A percentile compares a stretch with the other conserved stretches of the same genome.
Conservation (phyloP, 2,888 invertebrate species). For the Celastrina argiolus region DNA sequence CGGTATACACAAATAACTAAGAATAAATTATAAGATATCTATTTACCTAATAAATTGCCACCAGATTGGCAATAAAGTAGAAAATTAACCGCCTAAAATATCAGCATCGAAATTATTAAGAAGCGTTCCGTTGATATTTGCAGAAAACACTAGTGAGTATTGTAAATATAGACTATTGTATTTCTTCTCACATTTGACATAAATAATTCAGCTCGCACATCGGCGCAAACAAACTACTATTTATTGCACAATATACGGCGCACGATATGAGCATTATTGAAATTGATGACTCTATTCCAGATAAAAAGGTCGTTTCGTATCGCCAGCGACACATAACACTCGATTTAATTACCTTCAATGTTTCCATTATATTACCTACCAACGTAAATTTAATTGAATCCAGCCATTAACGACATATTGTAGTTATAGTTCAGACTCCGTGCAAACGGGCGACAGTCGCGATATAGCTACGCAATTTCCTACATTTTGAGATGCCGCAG, state of each 20-base stretch:
- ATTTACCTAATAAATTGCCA: too few relatives aligned
- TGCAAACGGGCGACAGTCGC: background rate
- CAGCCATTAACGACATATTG: constrained; percentile 1
- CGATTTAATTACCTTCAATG: constrained; percentile 71
- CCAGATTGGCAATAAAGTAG: background rate
- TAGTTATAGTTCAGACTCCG: background rate
- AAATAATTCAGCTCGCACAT: constrained; percentile 40
- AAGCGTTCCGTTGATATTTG: background rate
- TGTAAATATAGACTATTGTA: background rate
- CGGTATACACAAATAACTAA: too few relatives aligned
- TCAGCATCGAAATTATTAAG: background rate
- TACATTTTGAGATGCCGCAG: background rate
- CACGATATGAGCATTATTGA: constrained; percentile 65
- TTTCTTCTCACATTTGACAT: constrained; percentile 11
- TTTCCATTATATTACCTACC: constrained; percentile 50
- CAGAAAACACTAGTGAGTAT: background rate
- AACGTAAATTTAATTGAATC: constrained; percentile 24
- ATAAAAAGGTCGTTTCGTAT: constrained; percentile 70
- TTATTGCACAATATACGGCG: constrained; percentile 48
- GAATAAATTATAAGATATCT: too few relatives aligned
- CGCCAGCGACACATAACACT: constrained; percentile 62
- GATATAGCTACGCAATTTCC: background rate
- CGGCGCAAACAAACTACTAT: constrained; percentile 52
- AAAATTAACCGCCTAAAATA: background rate
- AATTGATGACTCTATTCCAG: constrained; percentile 69